A percentile compares a stretch with the other conserved stretches of the same genome.
Evolutionary conservation across 2,797 vertebrate species (phyloP).

Genomic region (Bryconaethiops microstoma): DNA sequence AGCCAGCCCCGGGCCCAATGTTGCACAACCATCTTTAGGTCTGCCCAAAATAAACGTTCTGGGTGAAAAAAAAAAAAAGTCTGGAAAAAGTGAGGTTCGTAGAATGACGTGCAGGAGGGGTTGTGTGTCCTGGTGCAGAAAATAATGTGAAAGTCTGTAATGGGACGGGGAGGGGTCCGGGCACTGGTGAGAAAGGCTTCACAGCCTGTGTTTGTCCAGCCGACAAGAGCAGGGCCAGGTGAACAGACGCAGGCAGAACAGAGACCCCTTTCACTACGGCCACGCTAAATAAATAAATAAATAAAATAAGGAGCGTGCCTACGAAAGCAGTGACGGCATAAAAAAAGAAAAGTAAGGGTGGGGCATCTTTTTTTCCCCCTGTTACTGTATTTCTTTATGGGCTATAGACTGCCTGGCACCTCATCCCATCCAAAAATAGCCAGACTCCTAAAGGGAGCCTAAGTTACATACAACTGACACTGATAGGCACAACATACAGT

Average conservation of each 20-base stretch:
- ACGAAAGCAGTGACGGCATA: slow-evolving; percentile 52
- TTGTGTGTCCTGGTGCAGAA: slow-evolving; percentile 20
- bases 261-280: slow-evolving; percentile 48
- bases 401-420: slow-evolving; percentile 28
- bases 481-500: too few relatives aligned
- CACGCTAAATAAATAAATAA: slow-evolving; percentile 38
- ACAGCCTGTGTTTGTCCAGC: slow-evolving; percentile 47
- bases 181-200: slow-evolving; percentile 19
- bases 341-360: not conserved
- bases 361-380: slow-evolving; percentile 38
- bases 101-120: not conserved
- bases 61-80: not conserved
- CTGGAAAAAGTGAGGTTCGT: slow-evolving; percentile 37
- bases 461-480: too few relatives aligned
- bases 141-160: slow-evolving; percentile 45
- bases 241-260: slow-evolving; percentile 41
- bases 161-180: not conserved
- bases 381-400: slow-evolving; percentile 19
- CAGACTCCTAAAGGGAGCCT: not conserved
- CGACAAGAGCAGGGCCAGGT: slow-evolving; percentile 13
- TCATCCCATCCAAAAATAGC: slow-evolving; percentile 49
- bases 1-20: not conserved
- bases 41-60: slow-evolving; percentile 24
- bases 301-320: slow-evolving; percentile 15
- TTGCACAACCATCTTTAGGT: slow-evolving; percentile 27